Evolutionary conservation across 2,888 invertebrate species (phyloP).

Genomic region (Amiota communis): DNA sequence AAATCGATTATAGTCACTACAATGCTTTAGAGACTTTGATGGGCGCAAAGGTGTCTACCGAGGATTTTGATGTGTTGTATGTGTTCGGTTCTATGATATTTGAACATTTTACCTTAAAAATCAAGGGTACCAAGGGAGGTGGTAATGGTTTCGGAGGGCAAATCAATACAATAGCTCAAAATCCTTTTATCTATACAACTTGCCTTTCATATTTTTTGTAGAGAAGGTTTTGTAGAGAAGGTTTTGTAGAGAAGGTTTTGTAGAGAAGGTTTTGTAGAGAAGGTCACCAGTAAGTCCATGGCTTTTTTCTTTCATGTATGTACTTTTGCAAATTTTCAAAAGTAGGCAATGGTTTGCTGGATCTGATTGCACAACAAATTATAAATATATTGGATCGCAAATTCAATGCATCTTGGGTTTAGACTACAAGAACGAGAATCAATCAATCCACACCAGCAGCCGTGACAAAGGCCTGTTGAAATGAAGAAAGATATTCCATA

Average conservation of each 20-base stretch:
- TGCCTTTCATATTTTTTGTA: too few relatives aligned
- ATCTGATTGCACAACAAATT: slow-evolving; percentile 74
- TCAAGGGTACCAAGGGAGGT: slow-evolving; percentile 80
- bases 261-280: slow-evolving; percentile 66
- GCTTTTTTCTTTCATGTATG: slow-evolving; percentile 73
- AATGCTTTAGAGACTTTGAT: slow-evolving; percentile 79
- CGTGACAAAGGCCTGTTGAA: too few relatives aligned
- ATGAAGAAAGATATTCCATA: slow-evolving; percentile 61
- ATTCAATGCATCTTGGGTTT: slow-evolving; percentile 73
- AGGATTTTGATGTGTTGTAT: slow-evolving; percentile 76
- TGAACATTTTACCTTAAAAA: slow-evolving; percentile 86
- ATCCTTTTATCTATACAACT: slow-evolving; percentile 69
- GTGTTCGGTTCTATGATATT: slow-evolving; percentile 86
- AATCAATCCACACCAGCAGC: background rate
- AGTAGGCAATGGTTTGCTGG: slow-evolving; percentile 76
- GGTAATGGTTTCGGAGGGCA: slow-evolving; percentile 82
- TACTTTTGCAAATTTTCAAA: slow-evolving; percentile 74
- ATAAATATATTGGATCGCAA: slow-evolving; percentile 74
- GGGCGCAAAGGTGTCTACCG: slow-evolving; percentile 77
- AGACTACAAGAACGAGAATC: slow-evolving; percentile 32
- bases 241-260: too few relatives aligned
- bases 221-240: too few relatives aligned
- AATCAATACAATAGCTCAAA: slow-evolving; percentile 77
- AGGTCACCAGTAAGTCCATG: slow-evolving; percentile 73
- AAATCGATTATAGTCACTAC: slow-evolving; percentile 77